Evolutionary conservation across 1,140 invertebrate genomes (phyloP).

Genomic region (Macrostomum lignano): DNA sequence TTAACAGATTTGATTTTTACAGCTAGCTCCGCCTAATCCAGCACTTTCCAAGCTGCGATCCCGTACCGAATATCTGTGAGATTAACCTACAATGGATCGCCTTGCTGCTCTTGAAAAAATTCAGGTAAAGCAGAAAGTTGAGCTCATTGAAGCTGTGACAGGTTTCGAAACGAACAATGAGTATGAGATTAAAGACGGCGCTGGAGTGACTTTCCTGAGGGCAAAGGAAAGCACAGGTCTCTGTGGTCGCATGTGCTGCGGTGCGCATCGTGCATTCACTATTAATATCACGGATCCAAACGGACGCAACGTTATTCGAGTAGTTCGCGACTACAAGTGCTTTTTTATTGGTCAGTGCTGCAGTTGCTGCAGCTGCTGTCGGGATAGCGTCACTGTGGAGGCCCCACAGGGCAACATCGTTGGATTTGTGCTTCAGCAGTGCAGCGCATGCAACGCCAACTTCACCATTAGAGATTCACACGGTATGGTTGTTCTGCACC

Average conservation of each 20-base stretch:
- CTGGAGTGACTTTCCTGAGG: no score
- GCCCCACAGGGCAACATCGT: neutral
- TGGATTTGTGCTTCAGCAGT: neutral
- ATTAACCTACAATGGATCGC: no score
- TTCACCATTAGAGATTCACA: neutral
- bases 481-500: neutral
- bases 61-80: no score
- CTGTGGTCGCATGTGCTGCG: constrained; percentile 46
- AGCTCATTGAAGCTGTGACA: no score
- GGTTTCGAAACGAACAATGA: no score
- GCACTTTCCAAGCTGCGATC: no score
- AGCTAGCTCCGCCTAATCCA: no score
- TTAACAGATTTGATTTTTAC: no score
- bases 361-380: neutral
- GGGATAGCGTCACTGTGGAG: neutral
- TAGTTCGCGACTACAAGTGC: constrained; percentile 35
- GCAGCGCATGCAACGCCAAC: neutral
- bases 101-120: no score
- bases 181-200: no score
- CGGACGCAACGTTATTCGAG: constrained; percentile 46
- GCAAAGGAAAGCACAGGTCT: no score
- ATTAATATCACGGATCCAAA: constrained; percentile 52
- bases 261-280: constrained; percentile 45
- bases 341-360: constrained; percentile 8
- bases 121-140: no score